Evolutionary conservation across 2,113 vertebrate species (phyloP).

Genomic region (Solea solea): DNA sequence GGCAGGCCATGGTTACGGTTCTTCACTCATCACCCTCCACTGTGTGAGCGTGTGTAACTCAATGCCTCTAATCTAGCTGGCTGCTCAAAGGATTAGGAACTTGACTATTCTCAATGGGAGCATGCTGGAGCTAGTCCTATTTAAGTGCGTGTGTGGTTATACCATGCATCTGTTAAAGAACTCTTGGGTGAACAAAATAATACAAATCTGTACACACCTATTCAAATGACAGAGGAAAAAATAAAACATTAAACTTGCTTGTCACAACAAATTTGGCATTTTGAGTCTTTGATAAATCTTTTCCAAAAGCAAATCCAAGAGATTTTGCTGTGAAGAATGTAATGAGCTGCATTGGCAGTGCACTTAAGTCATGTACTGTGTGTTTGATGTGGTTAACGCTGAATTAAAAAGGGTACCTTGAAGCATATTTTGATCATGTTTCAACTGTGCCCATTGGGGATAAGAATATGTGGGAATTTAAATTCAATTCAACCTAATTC

Average conservation of each 20-base stretch:
- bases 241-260: constrained; percentile 33
- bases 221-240: constrained; percentile 40
- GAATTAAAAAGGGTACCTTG: background rate
- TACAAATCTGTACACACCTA: constrained; percentile 33
- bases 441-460: background rate
- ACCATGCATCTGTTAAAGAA: constrained; percentile 49
- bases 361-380: constrained; percentile 1
- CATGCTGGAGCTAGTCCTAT: constrained; percentile 70
- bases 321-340: constrained; percentile 6
- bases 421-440: background rate
- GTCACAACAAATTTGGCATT: constrained; percentile 47
- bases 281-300: constrained; percentile 23
- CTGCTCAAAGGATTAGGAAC: constrained; percentile 78
- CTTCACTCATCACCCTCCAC: constrained; percentile 80
- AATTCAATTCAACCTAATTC: no score
- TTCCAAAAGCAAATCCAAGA: constrained; percentile 20
- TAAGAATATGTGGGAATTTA: no score
- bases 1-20: constrained; percentile 68
- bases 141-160: constrained; percentile 45
- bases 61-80: constrained; percentile 81
- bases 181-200: constrained; percentile 41
- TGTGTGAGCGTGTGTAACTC: constrained; percentile 79
- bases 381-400: constrained; percentile 5
- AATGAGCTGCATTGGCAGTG: constrained; percentile 15
- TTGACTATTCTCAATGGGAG: constrained; percentile 67